These are phyloP conservation scores for Lithophane semibrunnea DNA, from an alignment of 2,888 invertebrate genomes.

Conservation along the genomic window DNA sequence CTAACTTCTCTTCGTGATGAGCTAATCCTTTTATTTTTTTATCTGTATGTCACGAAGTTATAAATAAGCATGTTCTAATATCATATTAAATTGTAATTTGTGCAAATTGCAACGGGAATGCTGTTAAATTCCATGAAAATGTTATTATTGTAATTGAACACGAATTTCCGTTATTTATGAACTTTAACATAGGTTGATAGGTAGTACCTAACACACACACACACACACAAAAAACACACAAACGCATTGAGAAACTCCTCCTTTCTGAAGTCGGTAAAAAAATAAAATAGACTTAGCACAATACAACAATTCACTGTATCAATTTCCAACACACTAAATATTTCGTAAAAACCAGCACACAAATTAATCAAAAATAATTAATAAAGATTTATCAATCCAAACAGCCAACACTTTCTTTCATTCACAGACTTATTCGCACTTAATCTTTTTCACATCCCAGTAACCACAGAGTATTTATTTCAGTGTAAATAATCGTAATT, in stretches of 20 bases:
- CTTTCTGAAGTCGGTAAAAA: too few relatives aligned
- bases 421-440: neutral
- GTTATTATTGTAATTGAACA: neutral
- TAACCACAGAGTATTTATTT: conserved; percentile 22
- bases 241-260: too few relatives aligned
- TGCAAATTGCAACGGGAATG: neutral
- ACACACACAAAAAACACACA: too few relatives aligned
- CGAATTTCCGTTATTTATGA: neutral
- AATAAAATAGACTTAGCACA: neutral
- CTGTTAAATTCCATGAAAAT: neutral
- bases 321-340: neutral
- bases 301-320: neutral
- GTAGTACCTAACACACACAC: too few relatives aligned
- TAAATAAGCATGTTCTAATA: conserved; percentile 45
- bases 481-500: conserved; percentile 28
- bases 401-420: neutral
- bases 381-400: conserved; percentile 3
- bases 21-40: conserved; percentile 50
- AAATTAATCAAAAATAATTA: neutral
- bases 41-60: conserved; percentile 45
- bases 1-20: conserved; percentile 41
- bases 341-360: neutral
- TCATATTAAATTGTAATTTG: neutral
- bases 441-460: conserved; percentile 17
- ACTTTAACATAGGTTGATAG: neutral